Evolutionary conservation across 2,797 vertebrate genomes (phyloP).

Genomic region (Lophotriccus pileatus): DNA sequence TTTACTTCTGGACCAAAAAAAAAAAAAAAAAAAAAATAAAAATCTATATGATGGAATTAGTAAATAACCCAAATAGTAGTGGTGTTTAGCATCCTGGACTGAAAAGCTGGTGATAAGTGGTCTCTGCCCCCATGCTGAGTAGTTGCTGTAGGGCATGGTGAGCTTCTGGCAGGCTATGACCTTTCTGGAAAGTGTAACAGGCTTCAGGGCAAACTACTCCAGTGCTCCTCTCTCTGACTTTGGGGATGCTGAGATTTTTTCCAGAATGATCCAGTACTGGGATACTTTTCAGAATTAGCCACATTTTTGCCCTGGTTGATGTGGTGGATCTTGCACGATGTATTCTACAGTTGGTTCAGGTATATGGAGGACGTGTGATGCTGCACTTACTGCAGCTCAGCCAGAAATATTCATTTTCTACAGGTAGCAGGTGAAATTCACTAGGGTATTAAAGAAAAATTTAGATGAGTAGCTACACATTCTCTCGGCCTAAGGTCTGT

Average conservation of each 20-base stretch:
- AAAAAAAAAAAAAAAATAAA: background rate
- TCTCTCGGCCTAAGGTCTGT: background rate
- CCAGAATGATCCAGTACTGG: background rate
- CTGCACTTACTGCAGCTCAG: background rate
- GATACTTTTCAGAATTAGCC: background rate
- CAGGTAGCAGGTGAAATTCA: slow-evolving; percentile 8
- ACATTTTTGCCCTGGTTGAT: background rate
- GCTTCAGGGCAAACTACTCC: background rate
- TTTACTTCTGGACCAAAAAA: background rate
- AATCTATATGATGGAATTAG: background rate
- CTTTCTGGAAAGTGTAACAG: background rate
- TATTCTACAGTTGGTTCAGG: background rate
- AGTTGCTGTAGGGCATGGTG: background rate
- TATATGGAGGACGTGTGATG: background rate
- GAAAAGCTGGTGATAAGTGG: background rate
- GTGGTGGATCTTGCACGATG: rapidly evolving
- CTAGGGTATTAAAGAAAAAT: background rate
- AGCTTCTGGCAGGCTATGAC: background rate
- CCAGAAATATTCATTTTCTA: background rate
- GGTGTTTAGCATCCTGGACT: background rate
- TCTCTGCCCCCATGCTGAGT: background rate
- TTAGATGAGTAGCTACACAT: slow-evolving; percentile 20
- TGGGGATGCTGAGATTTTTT: background rate
- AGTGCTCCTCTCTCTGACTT: background rate
- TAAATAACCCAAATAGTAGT: background rate